These are phyloP conservation scores for Villa cingulata DNA, from an alignment of 2,888 invertebrate species.

Conservation along the genomic window DNA sequence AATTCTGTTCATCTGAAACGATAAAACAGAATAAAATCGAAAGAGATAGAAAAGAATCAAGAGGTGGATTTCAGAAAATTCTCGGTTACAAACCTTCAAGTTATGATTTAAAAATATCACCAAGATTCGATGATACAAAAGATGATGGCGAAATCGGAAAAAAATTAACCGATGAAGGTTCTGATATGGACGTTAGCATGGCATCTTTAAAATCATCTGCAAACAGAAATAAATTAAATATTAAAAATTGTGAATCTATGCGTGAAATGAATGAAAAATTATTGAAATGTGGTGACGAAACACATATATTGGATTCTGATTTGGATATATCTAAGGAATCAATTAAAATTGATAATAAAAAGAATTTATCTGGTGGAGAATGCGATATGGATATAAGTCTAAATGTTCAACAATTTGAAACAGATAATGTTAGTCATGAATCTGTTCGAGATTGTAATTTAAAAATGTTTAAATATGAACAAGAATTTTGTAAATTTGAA, in stretches of 20 bases:
- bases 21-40: not conserved
- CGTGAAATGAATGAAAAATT: not conserved
- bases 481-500: too few species aligned
- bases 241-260: not conserved
- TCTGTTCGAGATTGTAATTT: too few species aligned
- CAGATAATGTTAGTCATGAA: too few species aligned
- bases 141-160: not conserved
- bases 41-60: not conserved
- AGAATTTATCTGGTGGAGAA: not conserved
- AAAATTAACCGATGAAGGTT: too few species aligned
- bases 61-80: constrained; percentile 2
- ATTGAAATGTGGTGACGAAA: not conserved
- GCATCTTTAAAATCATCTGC: too few species aligned
- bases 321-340: not conserved
- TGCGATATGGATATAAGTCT: constrained; percentile 9
- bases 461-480: too few species aligned
- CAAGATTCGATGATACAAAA: not conserved
- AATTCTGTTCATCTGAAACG: too few species aligned
- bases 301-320: not conserved
- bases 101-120: not conserved
- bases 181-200: too few species aligned
- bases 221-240: too few species aligned
- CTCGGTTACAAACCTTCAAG: not conserved
- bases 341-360: not conserved
- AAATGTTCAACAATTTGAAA: too few species aligned